Conservation (phyloP, 1,140 invertebrate genomes). For the Calosoma granatense region DNA sequence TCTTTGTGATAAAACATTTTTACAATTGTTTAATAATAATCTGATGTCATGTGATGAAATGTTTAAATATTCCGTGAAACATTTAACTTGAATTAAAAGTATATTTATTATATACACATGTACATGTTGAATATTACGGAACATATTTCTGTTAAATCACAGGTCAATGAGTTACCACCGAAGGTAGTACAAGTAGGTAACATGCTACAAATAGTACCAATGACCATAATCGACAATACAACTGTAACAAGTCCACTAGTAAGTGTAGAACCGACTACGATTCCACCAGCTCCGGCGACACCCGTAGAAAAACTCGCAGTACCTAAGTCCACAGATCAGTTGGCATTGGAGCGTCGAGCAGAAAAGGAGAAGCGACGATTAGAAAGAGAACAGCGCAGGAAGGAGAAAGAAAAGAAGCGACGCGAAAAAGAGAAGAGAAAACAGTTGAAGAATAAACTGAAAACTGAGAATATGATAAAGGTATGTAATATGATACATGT, state of each 20-base stretch:
- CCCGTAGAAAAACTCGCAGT: constrained; percentile 9
- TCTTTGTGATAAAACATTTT: too few species aligned
- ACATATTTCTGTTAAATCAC: too few species aligned
- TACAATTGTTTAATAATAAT: too few species aligned
- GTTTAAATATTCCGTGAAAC: too few species aligned
- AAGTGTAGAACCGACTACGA: constrained; percentile 11
- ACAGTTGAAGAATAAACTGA: constrained; percentile 28
- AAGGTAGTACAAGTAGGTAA: constrained; percentile 42
- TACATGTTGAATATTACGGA: background rate
- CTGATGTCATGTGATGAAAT: too few species aligned
- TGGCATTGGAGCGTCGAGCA: constrained; percentile 23
- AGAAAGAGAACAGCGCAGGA: constrained; percentile 26
- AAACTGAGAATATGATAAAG: constrained; percentile 34
- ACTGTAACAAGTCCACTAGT: background rate
- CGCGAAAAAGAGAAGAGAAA: constrained; percentile 30
- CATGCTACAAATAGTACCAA: constrained; percentile 45
- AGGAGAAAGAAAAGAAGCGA: constrained; percentile 31
- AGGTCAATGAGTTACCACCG: constrained; percentile 10
- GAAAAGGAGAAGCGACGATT: constrained; percentile 26
- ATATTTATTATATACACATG: constrained; percentile 3
- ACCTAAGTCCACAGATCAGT: constrained; percentile 19
- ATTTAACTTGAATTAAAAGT: too few species aligned
- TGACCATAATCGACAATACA: background rate
- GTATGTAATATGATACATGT: constrained; percentile 17
- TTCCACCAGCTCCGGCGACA: background rate